Evolutionary conservation across 1,140 invertebrate species (phyloP), one percentile per base, ranked within the genome.

Genomic region (Popillia japonica): DNA sequence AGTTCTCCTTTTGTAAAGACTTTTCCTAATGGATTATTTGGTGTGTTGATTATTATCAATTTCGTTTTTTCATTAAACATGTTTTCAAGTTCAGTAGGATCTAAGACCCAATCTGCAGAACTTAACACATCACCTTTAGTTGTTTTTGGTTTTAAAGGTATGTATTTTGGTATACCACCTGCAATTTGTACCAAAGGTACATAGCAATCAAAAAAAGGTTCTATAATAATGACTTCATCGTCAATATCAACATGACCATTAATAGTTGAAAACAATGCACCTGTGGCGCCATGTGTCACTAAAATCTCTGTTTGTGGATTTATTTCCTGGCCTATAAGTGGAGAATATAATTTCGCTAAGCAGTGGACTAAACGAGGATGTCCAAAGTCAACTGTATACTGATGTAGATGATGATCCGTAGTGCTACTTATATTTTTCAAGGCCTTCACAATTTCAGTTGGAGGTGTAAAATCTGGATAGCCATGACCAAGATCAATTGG

Each of bases 151-250:
- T 93, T 91, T 3, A 99, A 88, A n/a, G 97, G 92, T 78, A 99
- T 94, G 85, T 94, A 99, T 75, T 93, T 93, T 0, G 96, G 92
- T 20, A 91, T 90, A 10, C 96, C 98, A 3, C 96, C 96, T 41
- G 96, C 96, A 81, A 92, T 91, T 81, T 89, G 90, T 0, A 99
- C 93, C 93, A 99, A 97, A 1, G 96, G 96, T 76, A 94, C 94
- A 86, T 99, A 99, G 84, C 96, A 98, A 86, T 99, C 98, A 86
- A 98, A 99, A 87, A 95, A 99, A 6, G 98, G 98, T 86, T 99
- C 98, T 78, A 99, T 97, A 40, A 99, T 96, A 79, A 99, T 97
- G 79, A 97, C 96, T 87, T 99, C 96, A 40, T 95, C 94, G 1
- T 95, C 96, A 68, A 90, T 90, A 82, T 94, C 93, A 8, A 98